phyloP scores from a whole-genome alignment of 1,140 invertebrate genomes.

The Drosophila takahashii region DNA sequence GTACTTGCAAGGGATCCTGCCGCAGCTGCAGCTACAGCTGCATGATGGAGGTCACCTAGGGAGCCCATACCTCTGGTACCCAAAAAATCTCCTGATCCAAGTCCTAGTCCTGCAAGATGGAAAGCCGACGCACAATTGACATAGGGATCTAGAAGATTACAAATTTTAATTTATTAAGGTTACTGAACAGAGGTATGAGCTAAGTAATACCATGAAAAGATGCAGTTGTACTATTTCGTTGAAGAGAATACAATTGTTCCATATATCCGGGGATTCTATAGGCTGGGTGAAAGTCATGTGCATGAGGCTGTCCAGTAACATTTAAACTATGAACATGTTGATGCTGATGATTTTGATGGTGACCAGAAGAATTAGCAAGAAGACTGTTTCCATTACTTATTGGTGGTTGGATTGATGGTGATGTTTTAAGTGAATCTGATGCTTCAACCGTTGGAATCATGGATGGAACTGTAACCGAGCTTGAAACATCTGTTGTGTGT shows the following conservation, averaged over 20 bases:
- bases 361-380: slow-evolving; percentile 20
- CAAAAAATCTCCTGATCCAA: slow-evolving; percentile 78
- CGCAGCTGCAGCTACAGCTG: slow-evolving; percentile 71
- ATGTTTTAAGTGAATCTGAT: slow-evolving; percentile 31
- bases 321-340: slow-evolving; percentile 39
- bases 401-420: slow-evolving; percentile 13
- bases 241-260: slow-evolving; percentile 89
- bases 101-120: slow-evolving; percentile 71
- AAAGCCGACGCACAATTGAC: slow-evolving; percentile 69
- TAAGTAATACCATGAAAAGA: slow-evolving; percentile 85
- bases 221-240: slow-evolving; percentile 85
- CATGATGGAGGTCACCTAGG: slow-evolving; percentile 72
- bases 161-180: neutral
- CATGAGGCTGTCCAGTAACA: slow-evolving; percentile 50
- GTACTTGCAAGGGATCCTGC: slow-evolving; percentile 88
- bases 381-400: slow-evolving; percentile 29
- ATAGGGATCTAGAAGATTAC: slow-evolving; percentile 67
- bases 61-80: slow-evolving; percentile 62
- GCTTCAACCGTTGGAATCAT: slow-evolving; percentile 17
- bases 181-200: slow-evolving; percentile 12
- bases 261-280: slow-evolving; percentile 89
- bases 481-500: slow-evolving; percentile 54
- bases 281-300: slow-evolving; percentile 86
- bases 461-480: slow-evolving; percentile 45
- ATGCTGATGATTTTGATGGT: slow-evolving; percentile 51